Conservation (phyloP, 2,797 vertebrate species). For the Sebastes iracundus region DNA sequence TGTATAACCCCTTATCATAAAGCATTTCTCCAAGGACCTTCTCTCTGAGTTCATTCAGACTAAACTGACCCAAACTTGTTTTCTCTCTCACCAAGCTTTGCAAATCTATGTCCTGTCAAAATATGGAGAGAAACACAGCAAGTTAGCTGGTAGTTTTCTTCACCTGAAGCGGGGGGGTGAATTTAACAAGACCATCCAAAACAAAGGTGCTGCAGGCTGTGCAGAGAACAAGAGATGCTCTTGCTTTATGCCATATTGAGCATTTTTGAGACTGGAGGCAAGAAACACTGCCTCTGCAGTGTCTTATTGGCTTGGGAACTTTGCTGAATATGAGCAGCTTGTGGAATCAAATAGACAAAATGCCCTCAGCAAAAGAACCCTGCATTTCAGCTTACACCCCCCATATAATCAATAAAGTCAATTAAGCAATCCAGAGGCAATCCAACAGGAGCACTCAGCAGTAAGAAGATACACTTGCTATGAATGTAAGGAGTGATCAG, state of each 20-base stretch:
- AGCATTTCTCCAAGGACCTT: not conserved
- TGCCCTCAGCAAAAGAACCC: not conserved
- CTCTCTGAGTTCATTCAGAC: not conserved
- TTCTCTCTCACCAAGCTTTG: not conserved
- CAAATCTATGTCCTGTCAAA: not conserved
- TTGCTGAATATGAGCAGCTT: constrained; percentile 21
- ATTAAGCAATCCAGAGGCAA: constrained; percentile 11
- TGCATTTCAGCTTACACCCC: constrained; percentile 2
- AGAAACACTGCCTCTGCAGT: constrained; percentile 17
- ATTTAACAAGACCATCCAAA: not conserved
- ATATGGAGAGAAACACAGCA: constrained; percentile 18
- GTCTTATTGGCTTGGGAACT: constrained; percentile 32
- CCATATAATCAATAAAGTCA: constrained; percentile 2
- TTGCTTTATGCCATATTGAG: constrained; percentile 14
- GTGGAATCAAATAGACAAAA: constrained; percentile 29
- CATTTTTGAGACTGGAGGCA: constrained; percentile 14
- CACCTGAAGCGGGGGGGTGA: not conserved
- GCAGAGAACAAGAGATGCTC: constrained; percentile 22
- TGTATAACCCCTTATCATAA: not conserved
- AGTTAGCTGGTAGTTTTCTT: not conserved
- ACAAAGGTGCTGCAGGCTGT: constrained; percentile 6
- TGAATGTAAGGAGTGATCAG: not conserved
- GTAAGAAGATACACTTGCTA: not conserved
- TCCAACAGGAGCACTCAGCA: constrained; percentile 18
- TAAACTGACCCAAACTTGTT: not conserved